Evolutionary conservation across 2,888 invertebrate species (phyloP).

Genomic region (Conistra vaccinii): DNA sequence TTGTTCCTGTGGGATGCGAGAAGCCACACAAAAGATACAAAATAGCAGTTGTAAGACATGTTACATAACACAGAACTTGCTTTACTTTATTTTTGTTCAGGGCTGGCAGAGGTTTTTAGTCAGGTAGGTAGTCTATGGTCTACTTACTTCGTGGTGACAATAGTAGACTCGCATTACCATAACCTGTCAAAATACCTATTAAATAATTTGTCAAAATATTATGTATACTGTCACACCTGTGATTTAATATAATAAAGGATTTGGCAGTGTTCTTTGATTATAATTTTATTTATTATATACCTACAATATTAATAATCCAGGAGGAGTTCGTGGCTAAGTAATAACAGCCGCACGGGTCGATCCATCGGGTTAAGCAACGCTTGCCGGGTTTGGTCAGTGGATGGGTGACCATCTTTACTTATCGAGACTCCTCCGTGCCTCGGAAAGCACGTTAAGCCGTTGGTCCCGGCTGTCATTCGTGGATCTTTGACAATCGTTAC

Average conservation of each 20-base stretch:
- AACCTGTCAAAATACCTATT: too few relatives aligned
- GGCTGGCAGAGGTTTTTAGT: slow-evolving; percentile 27
- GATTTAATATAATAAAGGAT: not conserved
- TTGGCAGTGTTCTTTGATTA: not conserved
- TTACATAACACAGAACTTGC: slow-evolving; percentile 46
- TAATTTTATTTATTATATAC: too few relatives aligned
- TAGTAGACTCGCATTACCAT: slow-evolving; percentile 2
- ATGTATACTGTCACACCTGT: not conserved
- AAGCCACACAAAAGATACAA: slow-evolving; percentile 62
- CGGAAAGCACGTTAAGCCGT: too few relatives aligned
- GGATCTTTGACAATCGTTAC: too few relatives aligned
- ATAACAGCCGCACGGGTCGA: too few relatives aligned
- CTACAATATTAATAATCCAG: not conserved
- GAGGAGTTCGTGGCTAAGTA: too few relatives aligned
- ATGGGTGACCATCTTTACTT: too few relatives aligned
- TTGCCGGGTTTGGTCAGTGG: too few relatives aligned
- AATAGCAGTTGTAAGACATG: slow-evolving; percentile 56
- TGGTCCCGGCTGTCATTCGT: too few relatives aligned
- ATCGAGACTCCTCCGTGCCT: too few relatives aligned
- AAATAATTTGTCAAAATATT: too few relatives aligned
- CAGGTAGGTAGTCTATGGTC: not conserved
- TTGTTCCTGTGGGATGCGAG: slow-evolving; percentile 55
- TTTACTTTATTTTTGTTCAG: slow-evolving; percentile 33
- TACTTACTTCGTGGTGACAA: not conserved
- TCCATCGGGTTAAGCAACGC: too few relatives aligned